A percentile compares a stretch with the other conserved stretches of the same genome.
Conservation (phyloP, 2,888 invertebrate species). For the Pandemis cinnamomeana region DNA sequence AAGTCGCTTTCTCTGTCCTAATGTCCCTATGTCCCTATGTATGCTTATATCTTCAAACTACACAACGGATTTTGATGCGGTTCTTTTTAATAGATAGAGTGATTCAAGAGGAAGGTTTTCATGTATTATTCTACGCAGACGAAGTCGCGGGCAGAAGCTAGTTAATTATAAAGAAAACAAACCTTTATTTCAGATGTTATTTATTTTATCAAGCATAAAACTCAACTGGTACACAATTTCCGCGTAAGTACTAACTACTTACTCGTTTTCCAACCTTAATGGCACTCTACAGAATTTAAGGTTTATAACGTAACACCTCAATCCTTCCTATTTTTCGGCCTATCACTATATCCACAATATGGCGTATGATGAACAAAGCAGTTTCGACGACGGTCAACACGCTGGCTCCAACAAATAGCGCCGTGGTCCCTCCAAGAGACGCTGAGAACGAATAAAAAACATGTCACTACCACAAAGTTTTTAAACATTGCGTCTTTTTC, state of each 20-base stretch:
- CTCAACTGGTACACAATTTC: background rate
- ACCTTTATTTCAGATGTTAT: background rate
- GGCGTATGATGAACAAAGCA: slow-evolving; percentile 63
- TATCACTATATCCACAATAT: slow-evolving; percentile 49
- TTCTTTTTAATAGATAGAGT: no score
- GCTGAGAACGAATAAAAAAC: slow-evolving; percentile 55
- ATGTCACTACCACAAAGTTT: background rate
- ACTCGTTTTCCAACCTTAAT: background rate
- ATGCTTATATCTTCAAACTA: no score
- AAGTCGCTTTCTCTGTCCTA: no score
- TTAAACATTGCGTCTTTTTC: background rate
- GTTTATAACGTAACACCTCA: slow-evolving; percentile 48
- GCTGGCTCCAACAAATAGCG: slow-evolving; percentile 79
- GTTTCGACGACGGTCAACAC: slow-evolving; percentile 77
- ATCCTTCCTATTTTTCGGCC: slow-evolving; percentile 35
- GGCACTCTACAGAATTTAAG: slow-evolving; percentile 30
- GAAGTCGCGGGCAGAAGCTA: no score
- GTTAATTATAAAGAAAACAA: background rate
- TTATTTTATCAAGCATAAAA: background rate
- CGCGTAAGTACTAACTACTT: background rate
- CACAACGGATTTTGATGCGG: no score
- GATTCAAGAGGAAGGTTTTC: no score
- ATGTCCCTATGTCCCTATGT: no score
- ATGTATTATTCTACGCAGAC: no score
- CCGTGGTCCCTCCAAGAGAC: slow-evolving; percentile 79